Conservation (phyloP, 2,113 vertebrate species). For the Himantopus leucocephalus region DNA sequence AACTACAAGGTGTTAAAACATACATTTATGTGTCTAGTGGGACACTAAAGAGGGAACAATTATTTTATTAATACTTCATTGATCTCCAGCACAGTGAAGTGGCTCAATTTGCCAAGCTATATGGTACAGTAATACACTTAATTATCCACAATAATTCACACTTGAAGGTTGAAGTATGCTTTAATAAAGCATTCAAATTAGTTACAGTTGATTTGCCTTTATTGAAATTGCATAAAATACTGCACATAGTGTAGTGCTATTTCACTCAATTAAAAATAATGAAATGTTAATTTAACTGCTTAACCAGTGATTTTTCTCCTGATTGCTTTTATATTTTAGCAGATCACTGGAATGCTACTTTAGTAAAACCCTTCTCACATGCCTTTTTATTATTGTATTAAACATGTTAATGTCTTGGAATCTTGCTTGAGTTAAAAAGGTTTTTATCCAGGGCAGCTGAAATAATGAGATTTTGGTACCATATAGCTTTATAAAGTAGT, state of each 20-base stretch:
- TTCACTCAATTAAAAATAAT: constrained; percentile 66
- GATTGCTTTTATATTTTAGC: constrained; percentile 51
- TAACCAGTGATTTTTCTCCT: constrained; percentile 37
- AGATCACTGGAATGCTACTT: constrained; percentile 6
- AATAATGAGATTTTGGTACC: background rate
- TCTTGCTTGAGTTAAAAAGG: background rate
- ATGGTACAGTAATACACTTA: constrained; percentile 23
- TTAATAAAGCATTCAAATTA: constrained; percentile 53
- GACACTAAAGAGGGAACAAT: background rate
- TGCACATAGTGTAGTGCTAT: constrained; percentile 23
- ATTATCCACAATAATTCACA: constrained; percentile 46
- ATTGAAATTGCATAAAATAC: constrained; percentile 48
- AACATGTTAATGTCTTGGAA: background rate
- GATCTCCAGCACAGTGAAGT: background rate
- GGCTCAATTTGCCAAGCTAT: constrained; percentile 42
- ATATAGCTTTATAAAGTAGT: background rate
- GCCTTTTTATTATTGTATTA: constrained; percentile 10
- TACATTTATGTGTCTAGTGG: background rate
- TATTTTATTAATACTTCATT: constrained; percentile 38
- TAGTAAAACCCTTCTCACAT: background rate
- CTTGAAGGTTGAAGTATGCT: constrained; percentile 42
- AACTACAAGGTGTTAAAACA: background rate
- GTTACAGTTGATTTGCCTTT: constrained; percentile 51
- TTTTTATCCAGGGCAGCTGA: background rate
- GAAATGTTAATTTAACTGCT: constrained; percentile 57